Evolutionary conservation across 2,797 vertebrate species (phyloP), one percentile per base, ranked within the genome.

Genomic region (Enteromius unitaeniatus): DNA sequence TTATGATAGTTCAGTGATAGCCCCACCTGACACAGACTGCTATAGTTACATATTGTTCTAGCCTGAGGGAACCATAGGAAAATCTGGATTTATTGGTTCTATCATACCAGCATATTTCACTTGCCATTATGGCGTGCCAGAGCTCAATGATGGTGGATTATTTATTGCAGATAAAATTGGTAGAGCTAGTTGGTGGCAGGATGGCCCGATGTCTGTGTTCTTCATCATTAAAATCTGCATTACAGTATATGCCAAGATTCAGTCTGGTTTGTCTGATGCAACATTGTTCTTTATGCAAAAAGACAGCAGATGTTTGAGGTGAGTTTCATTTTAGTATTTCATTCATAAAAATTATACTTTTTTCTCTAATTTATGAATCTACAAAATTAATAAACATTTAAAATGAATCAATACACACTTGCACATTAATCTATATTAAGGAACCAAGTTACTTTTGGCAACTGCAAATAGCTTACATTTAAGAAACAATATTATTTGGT

Each of bases 101-200:
- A 99, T 99, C 98, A 98, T 99, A 98, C 97, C 97, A 97, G 97
- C 97, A 99, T 99, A 99, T 99, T 99, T 99, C 97, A 99, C 97
- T 97, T 96, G 96, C 97, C 97, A 98, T 99, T 99, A 99, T 98
- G 97, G 97, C 95, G 96, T 97, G 97, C 97, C 96, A 97, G 97
- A 96, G 96, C 96, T 93, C 97, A 96, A 97, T 97, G 97, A 98
- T 99, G 97, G 97, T 95, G 95, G 95, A 97, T 97, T 98, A 99
- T 99, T 99, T 99, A 99, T 99, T 97, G 98, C 97, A 97, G 97
- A 98, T 99, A 98, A 98, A 99, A 99, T 97, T 96, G 96, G 96
- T 96, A 95, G 96, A 97, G 96, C 97, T 96, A 95, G 96, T 96
- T 96, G 96, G 96, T 96, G 96, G 96, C 96, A 95, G 95, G 96